These are phyloP conservation scores for Agriopis aurantiaria DNA, from an alignment of 2,888 invertebrate genomes.

Conservation along the genomic window DNA sequence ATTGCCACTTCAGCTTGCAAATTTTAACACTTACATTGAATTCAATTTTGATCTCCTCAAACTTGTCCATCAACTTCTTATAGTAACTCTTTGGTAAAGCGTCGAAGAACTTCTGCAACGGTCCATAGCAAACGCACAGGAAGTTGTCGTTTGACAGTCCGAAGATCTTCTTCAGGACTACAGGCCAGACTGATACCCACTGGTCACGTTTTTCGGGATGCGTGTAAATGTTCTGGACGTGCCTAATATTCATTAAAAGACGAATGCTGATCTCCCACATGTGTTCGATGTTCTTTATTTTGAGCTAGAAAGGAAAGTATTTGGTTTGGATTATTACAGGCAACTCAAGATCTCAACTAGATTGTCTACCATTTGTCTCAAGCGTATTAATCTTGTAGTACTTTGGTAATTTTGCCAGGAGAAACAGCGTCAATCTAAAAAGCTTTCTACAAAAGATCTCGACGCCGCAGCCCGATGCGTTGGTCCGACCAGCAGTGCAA, in stretches of 20 bases:
- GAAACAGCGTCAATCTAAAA: no score
- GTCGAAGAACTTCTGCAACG: constrained; percentile 87
- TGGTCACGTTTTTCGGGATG: constrained; percentile 88
- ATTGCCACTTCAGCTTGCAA: no score
- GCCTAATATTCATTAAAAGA: constrained; percentile 87
- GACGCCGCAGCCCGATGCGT: no score
- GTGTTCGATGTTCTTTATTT: constrained; percentile 88
- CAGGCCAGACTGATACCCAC: constrained; percentile 87
- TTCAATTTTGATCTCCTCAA: constrained; percentile 87
- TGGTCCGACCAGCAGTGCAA: no score
- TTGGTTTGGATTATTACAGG: background rate
- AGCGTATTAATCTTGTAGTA: no score
- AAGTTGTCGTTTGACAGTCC: constrained; percentile 89
- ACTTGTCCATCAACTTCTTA: constrained; percentile 81
- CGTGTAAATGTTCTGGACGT: constrained; percentile 88
- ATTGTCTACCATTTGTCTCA: no score
- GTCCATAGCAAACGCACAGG: constrained; percentile 88
- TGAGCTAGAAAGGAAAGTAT: constrained; percentile 73
- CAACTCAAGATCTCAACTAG: no score
- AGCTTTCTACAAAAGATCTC: no score
- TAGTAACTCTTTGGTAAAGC: constrained; percentile 86
- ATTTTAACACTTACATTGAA: constrained; percentile 86
- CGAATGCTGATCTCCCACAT: constrained; percentile 88
- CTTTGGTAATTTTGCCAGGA: no score
- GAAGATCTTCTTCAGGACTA: constrained; percentile 88